Conservation (phyloP, 2,888 invertebrate species). For the Heliconius erato region DNA sequence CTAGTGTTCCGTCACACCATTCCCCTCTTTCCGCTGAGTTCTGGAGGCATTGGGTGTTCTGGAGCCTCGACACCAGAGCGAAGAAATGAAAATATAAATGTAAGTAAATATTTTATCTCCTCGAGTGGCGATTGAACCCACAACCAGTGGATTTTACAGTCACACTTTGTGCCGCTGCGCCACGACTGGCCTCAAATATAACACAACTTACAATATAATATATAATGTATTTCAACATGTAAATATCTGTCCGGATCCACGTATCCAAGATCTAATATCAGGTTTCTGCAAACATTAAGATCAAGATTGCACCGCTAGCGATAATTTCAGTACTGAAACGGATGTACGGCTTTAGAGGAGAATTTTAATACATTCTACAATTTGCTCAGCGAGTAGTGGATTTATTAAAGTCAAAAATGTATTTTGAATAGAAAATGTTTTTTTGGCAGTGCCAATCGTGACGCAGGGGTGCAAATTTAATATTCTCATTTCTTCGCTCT, state of each 20-base stretch:
- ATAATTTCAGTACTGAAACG: constrained; percentile 12
- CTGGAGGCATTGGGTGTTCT: no score
- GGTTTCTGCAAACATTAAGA: background rate
- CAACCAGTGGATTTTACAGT: no score
- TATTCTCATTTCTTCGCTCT: no score
- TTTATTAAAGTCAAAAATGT: background rate
- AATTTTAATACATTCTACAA: constrained; percentile 14
- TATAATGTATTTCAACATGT: background rate
- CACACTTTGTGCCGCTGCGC: no score
- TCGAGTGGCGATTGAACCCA: no score
- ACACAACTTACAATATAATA: background rate
- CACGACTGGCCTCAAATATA: no score
- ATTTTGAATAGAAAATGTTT: background rate
- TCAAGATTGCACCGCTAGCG: constrained; percentile 25
- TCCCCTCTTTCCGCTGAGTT: no score
- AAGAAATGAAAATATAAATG: no score
- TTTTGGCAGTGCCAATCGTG: background rate
- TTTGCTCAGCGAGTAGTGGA: background rate
- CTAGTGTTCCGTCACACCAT: no score
- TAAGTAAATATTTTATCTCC: no score
- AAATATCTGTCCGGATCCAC: background rate
- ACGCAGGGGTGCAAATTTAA: no score
- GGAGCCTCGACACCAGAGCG: no score
- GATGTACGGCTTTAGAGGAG: background rate
- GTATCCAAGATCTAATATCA: constrained; percentile 6